A percentile compares a stretch with the other conserved stretches of the same genome.
phyloP scores from a whole-genome alignment of 2,888 invertebrate species.

The Pandemis heparana region DNA sequence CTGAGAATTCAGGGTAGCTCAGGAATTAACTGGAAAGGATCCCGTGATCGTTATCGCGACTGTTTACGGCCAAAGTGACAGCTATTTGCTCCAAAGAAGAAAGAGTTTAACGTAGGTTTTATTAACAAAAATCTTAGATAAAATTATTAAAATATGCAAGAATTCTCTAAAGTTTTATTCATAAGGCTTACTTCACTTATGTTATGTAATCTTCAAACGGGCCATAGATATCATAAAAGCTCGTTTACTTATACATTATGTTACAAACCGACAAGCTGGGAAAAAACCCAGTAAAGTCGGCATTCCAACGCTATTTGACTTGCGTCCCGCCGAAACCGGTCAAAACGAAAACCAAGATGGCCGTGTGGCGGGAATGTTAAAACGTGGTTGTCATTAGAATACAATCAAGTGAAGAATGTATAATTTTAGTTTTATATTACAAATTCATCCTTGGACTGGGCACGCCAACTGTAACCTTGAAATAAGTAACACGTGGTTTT shows the following conservation, averaged over 20 bases:
- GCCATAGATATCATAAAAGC: constrained; percentile 2
- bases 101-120: not conserved
- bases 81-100: not conserved
- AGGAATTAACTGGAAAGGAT: constrained; percentile 33
- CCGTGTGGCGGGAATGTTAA: constrained; percentile 70
- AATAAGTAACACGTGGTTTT: not conserved
- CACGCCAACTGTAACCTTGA: not conserved
- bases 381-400: constrained; percentile 68
- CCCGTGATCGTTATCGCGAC: constrained; percentile 26
- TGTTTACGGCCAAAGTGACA: constrained; percentile 20
- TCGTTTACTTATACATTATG: constrained; percentile 18
- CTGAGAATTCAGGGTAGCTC: constrained; percentile 21
- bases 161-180: not conserved
- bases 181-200: constrained; percentile 4
- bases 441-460: not conserved
- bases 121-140: not conserved
- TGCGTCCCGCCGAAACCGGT: constrained; percentile 69
- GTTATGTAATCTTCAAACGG: not conserved
- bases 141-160: constrained; percentile 6
- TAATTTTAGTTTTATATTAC: constrained; percentile 1
- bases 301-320: constrained; percentile 58
- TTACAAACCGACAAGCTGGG: constrained; percentile 43
- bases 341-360: constrained; percentile 76
- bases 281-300: constrained; percentile 61
- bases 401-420: constrained; percentile 42